These are phyloP conservation scores for Geococcyx californianus DNA, from an alignment of 2,113 vertebrate genomes.

Conservation along the genomic window DNA sequence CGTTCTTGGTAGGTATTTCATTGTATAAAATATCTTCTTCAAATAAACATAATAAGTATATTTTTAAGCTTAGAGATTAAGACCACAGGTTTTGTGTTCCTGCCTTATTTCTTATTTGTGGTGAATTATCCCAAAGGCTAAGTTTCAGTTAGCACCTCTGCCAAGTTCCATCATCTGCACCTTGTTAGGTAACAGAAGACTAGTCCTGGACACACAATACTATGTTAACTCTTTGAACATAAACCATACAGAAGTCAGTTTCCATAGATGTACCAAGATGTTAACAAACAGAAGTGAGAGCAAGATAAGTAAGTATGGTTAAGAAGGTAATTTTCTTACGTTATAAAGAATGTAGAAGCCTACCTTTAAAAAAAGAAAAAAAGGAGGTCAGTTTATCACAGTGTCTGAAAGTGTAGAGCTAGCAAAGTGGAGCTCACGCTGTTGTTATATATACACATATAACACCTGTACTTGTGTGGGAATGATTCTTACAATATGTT, in stretches of 20 bases:
- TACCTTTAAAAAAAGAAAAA: background rate
- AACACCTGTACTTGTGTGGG: background rate
- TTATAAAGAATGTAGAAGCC: background rate
- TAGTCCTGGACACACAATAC: background rate
- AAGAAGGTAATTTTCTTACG: background rate
- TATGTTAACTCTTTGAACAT: background rate
- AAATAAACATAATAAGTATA: background rate
- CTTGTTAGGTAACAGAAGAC: background rate
- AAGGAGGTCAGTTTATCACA: background rate
- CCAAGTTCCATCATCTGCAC: background rate
- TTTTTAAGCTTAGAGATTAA: background rate
- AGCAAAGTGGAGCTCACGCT: background rate
- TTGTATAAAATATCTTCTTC: background rate
- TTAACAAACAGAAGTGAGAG: background rate
- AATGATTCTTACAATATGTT: slow-evolving; percentile 3
- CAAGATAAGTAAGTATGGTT: background rate
- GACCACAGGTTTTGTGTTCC: background rate
- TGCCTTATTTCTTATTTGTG: background rate
- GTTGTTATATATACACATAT: background rate
- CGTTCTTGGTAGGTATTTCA: background rate
- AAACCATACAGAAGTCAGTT: background rate
- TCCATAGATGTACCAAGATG: background rate
- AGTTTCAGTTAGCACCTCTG: background rate
- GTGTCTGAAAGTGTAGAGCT: background rate
- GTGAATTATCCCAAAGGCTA: background rate